Conservation (phyloP, 2,113 vertebrate species). For the Toxotes jaculatrix region DNA sequence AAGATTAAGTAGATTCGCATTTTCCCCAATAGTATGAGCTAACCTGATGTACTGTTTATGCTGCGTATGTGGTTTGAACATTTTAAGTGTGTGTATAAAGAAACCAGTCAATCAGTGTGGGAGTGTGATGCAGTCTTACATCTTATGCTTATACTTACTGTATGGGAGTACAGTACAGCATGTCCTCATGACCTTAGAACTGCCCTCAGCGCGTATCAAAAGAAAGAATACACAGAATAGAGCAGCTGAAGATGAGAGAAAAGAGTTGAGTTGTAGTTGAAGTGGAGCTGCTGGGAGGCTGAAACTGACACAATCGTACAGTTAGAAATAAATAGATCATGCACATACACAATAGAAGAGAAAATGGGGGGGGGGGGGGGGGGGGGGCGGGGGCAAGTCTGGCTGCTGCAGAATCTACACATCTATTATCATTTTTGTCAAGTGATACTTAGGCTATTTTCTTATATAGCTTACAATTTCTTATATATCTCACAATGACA, state of each 20-base stretch:
- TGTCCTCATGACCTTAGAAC: neutral
- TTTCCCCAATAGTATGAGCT: too few species aligned
- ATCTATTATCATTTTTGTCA: too few species aligned
- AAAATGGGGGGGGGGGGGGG: too few species aligned
- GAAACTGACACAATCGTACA: constrained; percentile 1
- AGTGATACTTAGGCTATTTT: too few species aligned
- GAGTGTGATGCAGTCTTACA: neutral
- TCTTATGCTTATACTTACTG: neutral
- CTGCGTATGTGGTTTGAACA: neutral
- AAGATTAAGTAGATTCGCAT: too few species aligned
- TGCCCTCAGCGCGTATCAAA: neutral
- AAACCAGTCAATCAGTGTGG: too few species aligned
- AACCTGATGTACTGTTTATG: neutral
- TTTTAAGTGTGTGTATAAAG: too few species aligned
- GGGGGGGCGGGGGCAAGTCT: too few species aligned
- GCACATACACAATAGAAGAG: neutral
- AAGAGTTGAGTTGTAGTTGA: neutral
- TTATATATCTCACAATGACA: too few species aligned
- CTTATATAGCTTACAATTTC: too few species aligned
- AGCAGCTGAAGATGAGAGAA: neutral
- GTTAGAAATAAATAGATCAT: constrained; percentile 13
- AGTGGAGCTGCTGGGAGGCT: constrained; percentile 10
- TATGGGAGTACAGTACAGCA: neutral
- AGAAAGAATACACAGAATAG: neutral
- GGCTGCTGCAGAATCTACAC: too few species aligned